These are phyloP conservation scores for Antrozous pallidus DNA, from an alignment of 2,797 vertebrate genomes.

Conservation along the genomic window DNA sequence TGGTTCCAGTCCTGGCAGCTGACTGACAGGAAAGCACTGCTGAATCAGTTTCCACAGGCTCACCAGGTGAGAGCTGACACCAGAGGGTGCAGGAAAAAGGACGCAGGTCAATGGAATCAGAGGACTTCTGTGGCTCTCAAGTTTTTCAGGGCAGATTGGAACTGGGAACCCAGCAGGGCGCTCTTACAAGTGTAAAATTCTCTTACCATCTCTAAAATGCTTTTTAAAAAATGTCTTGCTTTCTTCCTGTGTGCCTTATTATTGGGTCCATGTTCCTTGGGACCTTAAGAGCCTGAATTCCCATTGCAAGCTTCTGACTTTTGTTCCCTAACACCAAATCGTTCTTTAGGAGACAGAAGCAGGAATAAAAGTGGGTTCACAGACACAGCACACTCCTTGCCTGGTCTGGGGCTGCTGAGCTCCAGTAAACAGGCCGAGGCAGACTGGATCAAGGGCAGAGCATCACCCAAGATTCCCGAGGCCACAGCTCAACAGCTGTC, in stretches of 20 bases:
- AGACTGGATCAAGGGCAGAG: background rate
- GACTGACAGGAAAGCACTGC: slow-evolving; percentile 79
- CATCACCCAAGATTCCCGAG: background rate
- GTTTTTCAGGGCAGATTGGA: slow-evolving; percentile 76
- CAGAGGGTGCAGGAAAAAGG: slow-evolving; percentile 72
- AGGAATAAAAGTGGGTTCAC: background rate
- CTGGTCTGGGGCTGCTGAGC: slow-evolving; percentile 50
- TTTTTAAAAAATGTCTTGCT: slow-evolving; percentile 55
- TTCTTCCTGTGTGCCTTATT: slow-evolving; percentile 54
- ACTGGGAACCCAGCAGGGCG: slow-evolving; percentile 69
- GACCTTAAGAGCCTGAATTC: slow-evolving; percentile 29
- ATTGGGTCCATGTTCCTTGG: background rate
- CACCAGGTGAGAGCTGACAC: slow-evolving; percentile 74
- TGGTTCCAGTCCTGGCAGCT: slow-evolving; percentile 71
- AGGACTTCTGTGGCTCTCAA: slow-evolving; percentile 60
- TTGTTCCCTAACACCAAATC: slow-evolving; percentile 42
- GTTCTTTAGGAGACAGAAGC: slow-evolving; percentile 64
- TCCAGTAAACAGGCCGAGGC: background rate
- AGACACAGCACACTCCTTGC: slow-evolving; percentile 22
- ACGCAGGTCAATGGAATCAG: slow-evolving; percentile 57
- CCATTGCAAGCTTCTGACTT: slow-evolving; percentile 70
- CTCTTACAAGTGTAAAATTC: slow-evolving; percentile 75
- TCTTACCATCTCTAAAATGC: slow-evolving; percentile 68
- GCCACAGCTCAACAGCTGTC: no score
- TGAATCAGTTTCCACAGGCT: slow-evolving; percentile 58